Evolutionary conservation across 2,797 vertebrate genomes (phyloP).

Genomic region (Protosalanx chinensis): DNA sequence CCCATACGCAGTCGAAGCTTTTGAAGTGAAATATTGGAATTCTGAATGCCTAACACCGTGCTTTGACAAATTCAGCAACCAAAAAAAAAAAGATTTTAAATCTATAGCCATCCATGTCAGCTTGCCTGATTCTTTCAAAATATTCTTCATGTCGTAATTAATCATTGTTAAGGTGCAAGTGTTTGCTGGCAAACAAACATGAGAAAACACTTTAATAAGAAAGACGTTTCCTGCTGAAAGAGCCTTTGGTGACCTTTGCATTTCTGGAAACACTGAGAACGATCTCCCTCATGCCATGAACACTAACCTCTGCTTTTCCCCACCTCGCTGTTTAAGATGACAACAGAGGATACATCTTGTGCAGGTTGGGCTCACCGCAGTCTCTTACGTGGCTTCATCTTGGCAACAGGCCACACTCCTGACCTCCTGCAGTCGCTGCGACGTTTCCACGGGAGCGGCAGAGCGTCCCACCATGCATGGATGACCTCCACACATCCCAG

Average conservation of each 20-base stretch:
- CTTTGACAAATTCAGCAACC: too few relatives aligned
- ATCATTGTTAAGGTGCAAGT: too few relatives aligned
- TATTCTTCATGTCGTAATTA: neutral
- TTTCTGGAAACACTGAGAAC: neutral
- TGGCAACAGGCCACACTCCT: neutral
- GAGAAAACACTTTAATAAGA: too few relatives aligned
- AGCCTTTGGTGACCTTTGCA: neutral
- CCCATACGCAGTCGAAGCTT: neutral
- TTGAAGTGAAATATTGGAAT: neutral
- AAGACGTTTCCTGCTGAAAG: too few relatives aligned
- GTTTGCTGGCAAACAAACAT: too few relatives aligned
- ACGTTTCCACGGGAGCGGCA: neutral
- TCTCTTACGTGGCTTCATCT: neutral
- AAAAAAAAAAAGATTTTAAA: too few relatives aligned
- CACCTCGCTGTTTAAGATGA: conserved; percentile 4
- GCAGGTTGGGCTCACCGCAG: conserved; percentile 11
- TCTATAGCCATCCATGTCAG: neutral
- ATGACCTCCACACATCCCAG: neutral
- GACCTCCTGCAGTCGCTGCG: neutral
- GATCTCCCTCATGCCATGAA: neutral
- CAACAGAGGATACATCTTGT: conserved; percentile 5
- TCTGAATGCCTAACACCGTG: neutral
- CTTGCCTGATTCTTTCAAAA: neutral
- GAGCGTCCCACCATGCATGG: too few relatives aligned
- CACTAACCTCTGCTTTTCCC: neutral